These are phyloP conservation scores for Megaceryle alcyon DNA, from an alignment of 2,797 vertebrate genomes.

Conservation along the genomic window DNA sequence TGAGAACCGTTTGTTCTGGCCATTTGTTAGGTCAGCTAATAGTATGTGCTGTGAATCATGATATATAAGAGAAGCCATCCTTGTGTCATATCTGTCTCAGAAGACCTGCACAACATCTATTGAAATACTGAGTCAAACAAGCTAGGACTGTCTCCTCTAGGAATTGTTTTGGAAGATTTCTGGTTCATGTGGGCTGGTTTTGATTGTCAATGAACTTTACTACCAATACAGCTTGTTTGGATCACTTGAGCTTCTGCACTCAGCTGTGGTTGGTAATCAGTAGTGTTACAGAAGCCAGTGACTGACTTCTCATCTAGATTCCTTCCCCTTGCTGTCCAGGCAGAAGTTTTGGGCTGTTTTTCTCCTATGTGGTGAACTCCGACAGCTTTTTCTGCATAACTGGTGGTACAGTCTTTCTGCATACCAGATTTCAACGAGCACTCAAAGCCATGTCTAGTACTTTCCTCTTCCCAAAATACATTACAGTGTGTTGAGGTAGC, in stretches of 20 bases:
- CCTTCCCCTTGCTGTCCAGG: background rate
- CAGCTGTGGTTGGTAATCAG: background rate
- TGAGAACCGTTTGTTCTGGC: background rate
- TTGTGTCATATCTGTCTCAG: background rate
- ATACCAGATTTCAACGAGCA: background rate
- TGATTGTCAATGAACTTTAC: background rate
- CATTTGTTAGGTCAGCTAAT: background rate
- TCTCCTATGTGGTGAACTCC: background rate
- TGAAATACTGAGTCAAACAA: background rate
- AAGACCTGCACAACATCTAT: background rate
- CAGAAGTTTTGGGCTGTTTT: background rate
- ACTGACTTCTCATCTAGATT: background rate
- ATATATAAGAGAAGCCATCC: background rate
- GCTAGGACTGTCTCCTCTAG: background rate
- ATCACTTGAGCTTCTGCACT: background rate
- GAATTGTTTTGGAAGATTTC: background rate
- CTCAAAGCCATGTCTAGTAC: background rate
- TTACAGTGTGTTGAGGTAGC: background rate
- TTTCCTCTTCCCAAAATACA: background rate
- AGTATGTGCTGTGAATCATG: rapidly evolving
- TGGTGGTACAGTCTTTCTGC: background rate
- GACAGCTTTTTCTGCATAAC: background rate
- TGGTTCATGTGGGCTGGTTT: background rate
- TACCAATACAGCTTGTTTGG: background rate
- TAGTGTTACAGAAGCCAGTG: background rate